Evolutionary conservation across 2,797 vertebrate species (phyloP).

Genomic region (Bradypodion ventrale): DNA sequence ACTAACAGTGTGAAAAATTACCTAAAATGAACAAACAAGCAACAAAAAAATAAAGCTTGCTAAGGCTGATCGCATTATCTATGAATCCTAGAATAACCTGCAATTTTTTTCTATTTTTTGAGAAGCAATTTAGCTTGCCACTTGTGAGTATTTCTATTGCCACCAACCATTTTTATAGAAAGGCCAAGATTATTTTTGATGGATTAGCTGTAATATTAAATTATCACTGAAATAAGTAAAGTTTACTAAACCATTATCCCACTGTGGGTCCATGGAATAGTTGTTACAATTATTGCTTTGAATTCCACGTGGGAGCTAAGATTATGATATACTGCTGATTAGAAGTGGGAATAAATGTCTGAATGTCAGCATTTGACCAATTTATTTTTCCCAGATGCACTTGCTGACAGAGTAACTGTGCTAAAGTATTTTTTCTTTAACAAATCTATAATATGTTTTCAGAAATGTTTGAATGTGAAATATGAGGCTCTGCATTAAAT

Average conservation of each 20-base stretch:
- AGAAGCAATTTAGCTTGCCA: slow-evolving; percentile 2
- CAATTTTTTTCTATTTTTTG: neutral
- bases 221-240: slow-evolving; percentile 29
- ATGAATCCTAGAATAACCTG: accelerated
- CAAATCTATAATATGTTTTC: slow-evolving; percentile 25
- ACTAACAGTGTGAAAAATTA: neutral
- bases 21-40: neutral
- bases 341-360: slow-evolving; percentile 31
- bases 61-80: neutral
- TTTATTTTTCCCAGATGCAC: slow-evolving; percentile 18
- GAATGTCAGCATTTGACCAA: slow-evolving; percentile 18
- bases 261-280: neutral
- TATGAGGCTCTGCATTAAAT: slow-evolving; percentile 4
- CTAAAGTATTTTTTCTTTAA: slow-evolving; percentile 15
- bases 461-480: slow-evolving; percentile 21
- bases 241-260: slow-evolving; percentile 33
- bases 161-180: slow-evolving; percentile 39
- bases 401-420: slow-evolving; percentile 20
- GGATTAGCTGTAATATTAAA: slow-evolving; percentile 53
- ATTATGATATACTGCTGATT: slow-evolving; percentile 38
- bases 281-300: slow-evolving; percentile 34
- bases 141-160: slow-evolving; percentile 21
- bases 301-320: slow-evolving; percentile 2
- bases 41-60: neutral
- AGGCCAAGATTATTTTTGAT: slow-evolving; percentile 46